Conservation (phyloP, 2,113 vertebrate genomes). For the Athene cunicularia region DNA sequence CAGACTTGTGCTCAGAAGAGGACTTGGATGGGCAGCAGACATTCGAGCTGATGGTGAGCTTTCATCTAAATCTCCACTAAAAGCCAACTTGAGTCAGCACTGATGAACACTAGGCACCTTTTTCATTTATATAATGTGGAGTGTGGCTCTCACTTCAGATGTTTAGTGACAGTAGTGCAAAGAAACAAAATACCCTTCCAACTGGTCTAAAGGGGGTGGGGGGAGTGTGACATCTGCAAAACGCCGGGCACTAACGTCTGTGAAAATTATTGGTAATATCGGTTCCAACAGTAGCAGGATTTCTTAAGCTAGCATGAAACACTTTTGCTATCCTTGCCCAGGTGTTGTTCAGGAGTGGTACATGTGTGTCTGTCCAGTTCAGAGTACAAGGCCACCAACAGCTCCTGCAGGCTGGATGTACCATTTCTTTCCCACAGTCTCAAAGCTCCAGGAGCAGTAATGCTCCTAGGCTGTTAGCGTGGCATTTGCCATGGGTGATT, state of each 20-base stretch:
- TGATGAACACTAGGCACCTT: not conserved
- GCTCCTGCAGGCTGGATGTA: not conserved
- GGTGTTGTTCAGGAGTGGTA: not conserved
- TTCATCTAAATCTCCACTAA: not conserved
- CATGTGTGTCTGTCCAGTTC: not conserved
- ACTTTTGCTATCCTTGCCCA: not conserved
- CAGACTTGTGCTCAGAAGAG: not conserved
- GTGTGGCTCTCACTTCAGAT: not conserved
- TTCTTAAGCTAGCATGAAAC: not conserved
- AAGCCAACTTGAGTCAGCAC: not conserved
- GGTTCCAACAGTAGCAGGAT: too few relatives aligned
- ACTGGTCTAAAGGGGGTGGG: not conserved
- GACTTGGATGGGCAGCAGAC: not conserved
- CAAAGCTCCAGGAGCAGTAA: not conserved
- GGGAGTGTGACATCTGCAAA: not conserved
- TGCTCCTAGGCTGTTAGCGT: not conserved
- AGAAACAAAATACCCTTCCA: not conserved
- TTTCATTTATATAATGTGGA: not conserved
- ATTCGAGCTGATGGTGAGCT: not conserved
- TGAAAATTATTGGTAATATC: not conserved
- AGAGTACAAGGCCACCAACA: not conserved
- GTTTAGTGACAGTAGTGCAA: not conserved
- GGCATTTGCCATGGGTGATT: not conserved
- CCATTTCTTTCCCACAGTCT: not conserved
- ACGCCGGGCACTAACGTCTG: not conserved